Percentiles rank a stretch among this genome's conserved stretches.
phyloP scores from a whole-genome alignment of 2,113 vertebrate species.

The Periophthalmus modestus region DNA sequence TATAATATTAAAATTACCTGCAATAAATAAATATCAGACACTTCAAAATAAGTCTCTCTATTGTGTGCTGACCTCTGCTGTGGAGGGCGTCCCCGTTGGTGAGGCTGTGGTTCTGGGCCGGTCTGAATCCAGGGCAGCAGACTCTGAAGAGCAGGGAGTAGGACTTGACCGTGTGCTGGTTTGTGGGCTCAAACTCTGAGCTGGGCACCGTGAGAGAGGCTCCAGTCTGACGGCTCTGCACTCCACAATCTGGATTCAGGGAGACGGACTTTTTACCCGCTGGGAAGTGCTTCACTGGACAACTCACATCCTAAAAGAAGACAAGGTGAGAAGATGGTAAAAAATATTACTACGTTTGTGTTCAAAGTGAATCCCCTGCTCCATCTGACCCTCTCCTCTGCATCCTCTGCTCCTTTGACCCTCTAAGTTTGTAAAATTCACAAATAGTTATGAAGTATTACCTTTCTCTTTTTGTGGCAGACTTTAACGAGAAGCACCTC shows the following conservation, averaged over 20 bases:
- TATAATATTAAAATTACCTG: too few species aligned
- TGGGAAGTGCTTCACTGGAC: slow-evolving; percentile 96
- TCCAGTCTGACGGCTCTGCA: slow-evolving; percentile 80
- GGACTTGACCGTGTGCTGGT: slow-evolving; percentile 98
- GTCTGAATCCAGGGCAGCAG: slow-evolving; percentile 48
- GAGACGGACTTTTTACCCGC: slow-evolving; percentile 99
- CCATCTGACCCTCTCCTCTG: too few species aligned
- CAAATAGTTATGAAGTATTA: slow-evolving; percentile 27
- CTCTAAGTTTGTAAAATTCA: too few species aligned
- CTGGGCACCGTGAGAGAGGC: slow-evolving; percentile 92
- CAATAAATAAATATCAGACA: too few species aligned
- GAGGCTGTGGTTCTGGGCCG: slow-evolving; percentile 82
- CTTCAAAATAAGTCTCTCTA: too few species aligned
- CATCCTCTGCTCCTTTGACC: too few species aligned
- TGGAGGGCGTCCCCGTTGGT: slow-evolving; percentile 91
- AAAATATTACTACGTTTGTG: neutral
- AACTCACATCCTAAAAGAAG: slow-evolving; percentile 90
- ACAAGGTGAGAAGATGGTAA: slow-evolving; percentile 3
- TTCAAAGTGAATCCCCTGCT: too few species aligned
- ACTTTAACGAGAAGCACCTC: slow-evolving; percentile 99
- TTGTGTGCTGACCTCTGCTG: slow-evolving; percentile 82
- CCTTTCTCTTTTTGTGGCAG: slow-evolving; percentile 99
- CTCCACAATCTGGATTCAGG: slow-evolving; percentile 87
- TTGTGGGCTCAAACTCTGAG: slow-evolving; percentile 97
- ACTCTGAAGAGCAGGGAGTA: slow-evolving; percentile 97